These are phyloP conservation scores for Monopis laevigella DNA, from an alignment of 2,888 invertebrate genomes.

Conservation along the genomic window DNA sequence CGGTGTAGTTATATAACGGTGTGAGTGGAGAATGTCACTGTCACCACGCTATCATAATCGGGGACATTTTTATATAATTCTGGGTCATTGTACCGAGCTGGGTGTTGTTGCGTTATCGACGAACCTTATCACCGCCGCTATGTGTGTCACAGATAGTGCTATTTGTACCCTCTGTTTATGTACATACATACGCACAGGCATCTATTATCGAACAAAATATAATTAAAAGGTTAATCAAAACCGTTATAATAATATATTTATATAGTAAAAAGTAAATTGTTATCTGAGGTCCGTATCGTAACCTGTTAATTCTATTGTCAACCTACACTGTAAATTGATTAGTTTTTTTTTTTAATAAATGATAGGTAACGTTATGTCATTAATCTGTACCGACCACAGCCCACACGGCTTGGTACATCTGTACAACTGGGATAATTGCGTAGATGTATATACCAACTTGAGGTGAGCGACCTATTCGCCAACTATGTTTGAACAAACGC, in stretches of 20 bases:
- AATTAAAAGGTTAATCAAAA: slow-evolving; percentile 10
- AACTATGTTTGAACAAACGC: slow-evolving; percentile 51
- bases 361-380: slow-evolving; percentile 12
- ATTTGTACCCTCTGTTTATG: slow-evolving; percentile 35
- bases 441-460: slow-evolving; percentile 20
- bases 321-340: slow-evolving; percentile 11
- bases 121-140: slow-evolving; percentile 44
- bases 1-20: slow-evolving; percentile 2
- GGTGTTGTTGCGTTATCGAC: slow-evolving; percentile 59
- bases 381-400: too few species aligned
- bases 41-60: slow-evolving; percentile 53
- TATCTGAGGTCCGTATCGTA: too few species aligned
- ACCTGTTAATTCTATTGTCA: slow-evolving; percentile 9
- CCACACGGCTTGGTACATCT: background rate
- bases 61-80: slow-evolving; percentile 64
- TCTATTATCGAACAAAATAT: background rate
- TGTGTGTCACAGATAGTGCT: slow-evolving; percentile 59
- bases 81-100: slow-evolving; percentile 63
- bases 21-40: slow-evolving; percentile 47
- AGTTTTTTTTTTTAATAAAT: slow-evolving; percentile 10
- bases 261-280: background rate
- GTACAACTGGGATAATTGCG: too few species aligned
- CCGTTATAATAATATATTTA: background rate
- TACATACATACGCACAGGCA: too few species aligned
- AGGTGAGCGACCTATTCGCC: slow-evolving; percentile 49